Evolutionary conservation across 2,888 invertebrate genomes (phyloP).

Genomic region (Dynastes hyllus): DNA sequence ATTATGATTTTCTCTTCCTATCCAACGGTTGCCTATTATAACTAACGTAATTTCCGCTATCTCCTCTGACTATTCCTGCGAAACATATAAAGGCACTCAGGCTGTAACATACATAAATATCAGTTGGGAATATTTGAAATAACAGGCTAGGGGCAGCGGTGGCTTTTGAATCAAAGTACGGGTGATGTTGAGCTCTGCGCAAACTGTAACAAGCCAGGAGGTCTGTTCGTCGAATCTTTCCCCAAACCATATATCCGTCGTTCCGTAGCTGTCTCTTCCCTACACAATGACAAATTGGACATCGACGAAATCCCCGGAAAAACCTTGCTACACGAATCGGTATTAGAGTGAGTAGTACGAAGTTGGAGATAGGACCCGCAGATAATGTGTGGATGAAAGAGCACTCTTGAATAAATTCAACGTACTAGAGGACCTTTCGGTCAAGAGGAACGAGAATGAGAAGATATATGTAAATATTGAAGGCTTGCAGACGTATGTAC

Average conservation of each 20-base stretch:
- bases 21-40: too few species aligned
- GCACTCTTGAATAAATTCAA: neutral
- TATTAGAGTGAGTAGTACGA: constrained; percentile 21
- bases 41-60: too few species aligned
- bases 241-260: neutral
- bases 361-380: neutral
- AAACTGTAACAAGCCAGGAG: constrained; percentile 9
- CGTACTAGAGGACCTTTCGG: neutral
- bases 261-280: constrained; percentile 5
- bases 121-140: constrained; percentile 1
- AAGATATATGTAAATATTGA: neutral
- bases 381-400: constrained; percentile 7
- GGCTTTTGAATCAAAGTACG: constrained; percentile 6
- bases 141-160: constrained; percentile 9
- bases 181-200: neutral
- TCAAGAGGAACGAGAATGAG: neutral
- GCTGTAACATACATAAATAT: neutral
- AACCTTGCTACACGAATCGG: constrained; percentile 21
- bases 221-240: neutral
- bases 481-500: neutral
- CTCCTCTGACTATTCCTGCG: neutral
- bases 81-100: constrained; percentile 12
- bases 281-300: constrained; percentile 36
- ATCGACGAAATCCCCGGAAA: constrained; percentile 36
- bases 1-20: too few species aligned